These are phyloP conservation scores for Azemiops feae DNA, from an alignment of 2,113 vertebrate genomes.

Conservation along the genomic window DNA sequence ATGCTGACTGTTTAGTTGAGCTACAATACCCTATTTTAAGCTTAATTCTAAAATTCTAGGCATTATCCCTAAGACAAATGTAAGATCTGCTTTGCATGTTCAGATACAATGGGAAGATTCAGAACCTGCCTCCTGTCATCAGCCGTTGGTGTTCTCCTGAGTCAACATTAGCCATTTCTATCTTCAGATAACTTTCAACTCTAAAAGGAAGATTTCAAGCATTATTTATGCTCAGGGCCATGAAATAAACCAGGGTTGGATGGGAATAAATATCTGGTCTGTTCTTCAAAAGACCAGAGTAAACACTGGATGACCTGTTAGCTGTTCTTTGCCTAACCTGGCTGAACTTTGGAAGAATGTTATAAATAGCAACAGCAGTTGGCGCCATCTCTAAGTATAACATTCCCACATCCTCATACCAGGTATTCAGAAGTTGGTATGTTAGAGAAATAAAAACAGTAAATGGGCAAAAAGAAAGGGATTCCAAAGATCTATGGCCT, in stretches of 20 bases:
- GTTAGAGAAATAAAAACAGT: conserved; percentile 56
- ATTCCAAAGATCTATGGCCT: conserved; percentile 48
- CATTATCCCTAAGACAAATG: neutral
- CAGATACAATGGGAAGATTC: conserved; percentile 32
- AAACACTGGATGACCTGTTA: conserved; percentile 61
- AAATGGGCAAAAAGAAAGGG: conserved; percentile 46
- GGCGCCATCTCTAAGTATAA: conserved; percentile 68
- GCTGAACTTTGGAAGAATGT: conserved; percentile 61
- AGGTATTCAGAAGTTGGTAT: conserved; percentile 45
- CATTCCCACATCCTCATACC: conserved; percentile 46
- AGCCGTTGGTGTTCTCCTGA: conserved; percentile 53
- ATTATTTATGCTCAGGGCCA: conserved; percentile 29
- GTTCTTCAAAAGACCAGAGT: conserved; percentile 50
- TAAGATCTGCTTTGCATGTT: neutral
- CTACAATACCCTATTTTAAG: neutral
- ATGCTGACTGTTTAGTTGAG: conserved; percentile 15
- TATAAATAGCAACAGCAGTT: conserved; percentile 69
- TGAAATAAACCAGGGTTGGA: conserved; percentile 49
- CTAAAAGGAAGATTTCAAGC: conserved; percentile 26
- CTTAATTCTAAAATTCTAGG: neutral
- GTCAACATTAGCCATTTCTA: conserved; percentile 54
- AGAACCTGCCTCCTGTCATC: conserved; percentile 34
- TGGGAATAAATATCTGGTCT: conserved; percentile 41
- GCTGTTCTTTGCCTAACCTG: conserved; percentile 63
- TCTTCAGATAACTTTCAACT: conserved; percentile 55